Percentiles rank a stretch among this genome's conserved stretches.
phyloP scores from a whole-genome alignment of 2,888 invertebrate species.

The Cepaea hortensis region DNA sequence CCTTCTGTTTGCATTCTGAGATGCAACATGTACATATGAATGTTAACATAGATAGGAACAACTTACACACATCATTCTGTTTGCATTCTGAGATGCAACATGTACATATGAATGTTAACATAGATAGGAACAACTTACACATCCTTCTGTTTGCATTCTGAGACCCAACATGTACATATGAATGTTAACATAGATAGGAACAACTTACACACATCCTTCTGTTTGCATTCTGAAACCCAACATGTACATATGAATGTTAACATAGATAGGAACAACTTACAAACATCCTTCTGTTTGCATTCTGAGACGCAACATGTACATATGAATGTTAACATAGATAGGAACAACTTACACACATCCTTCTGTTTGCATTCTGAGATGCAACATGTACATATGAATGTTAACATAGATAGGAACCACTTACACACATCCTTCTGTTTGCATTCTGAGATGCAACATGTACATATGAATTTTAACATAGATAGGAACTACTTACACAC shows the following conservation, averaged over 20 bases:
- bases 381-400: background rate
- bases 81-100: background rate
- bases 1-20: background rate
- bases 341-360: background rate
- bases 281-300: background rate
- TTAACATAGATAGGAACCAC: background rate
- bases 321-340: background rate
- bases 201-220: background rate
- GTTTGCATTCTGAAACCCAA: background rate
- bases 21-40: background rate
- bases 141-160: background rate
- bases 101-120: background rate
- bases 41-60: background rate
- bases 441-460: background rate
- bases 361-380: background rate
- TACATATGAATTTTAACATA: background rate
- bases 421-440: background rate
- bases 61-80: background rate
- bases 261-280: slow-evolving; percentile 2
- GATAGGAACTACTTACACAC: slow-evolving; percentile 1
- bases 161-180: background rate
- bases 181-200: background rate
- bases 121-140: background rate
- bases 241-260: background rate
- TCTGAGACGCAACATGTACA: background rate